Conservation (phyloP, 2,888 invertebrate species). For the Habroteleia sp. region DNA sequence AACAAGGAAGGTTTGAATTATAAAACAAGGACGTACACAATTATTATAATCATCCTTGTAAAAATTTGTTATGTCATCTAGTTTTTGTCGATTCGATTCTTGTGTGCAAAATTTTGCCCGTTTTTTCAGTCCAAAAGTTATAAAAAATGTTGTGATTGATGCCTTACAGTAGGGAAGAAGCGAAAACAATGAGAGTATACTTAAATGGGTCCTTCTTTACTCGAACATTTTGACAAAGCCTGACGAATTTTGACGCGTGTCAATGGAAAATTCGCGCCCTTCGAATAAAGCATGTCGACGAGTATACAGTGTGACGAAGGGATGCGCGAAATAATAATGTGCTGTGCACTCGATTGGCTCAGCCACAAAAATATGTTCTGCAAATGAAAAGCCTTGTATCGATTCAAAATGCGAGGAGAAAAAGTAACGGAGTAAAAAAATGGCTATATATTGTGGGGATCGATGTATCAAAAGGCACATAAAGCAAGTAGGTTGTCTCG, state of each 20-base stretch:
- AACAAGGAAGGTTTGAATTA: too few relatives aligned
- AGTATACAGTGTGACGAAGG: conserved; percentile 65
- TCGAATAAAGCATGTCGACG: conserved; percentile 28
- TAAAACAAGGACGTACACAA: too few relatives aligned
- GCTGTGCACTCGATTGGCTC: conserved; percentile 67
- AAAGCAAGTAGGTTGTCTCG: conserved; percentile 28
- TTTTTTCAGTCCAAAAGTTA: conserved; percentile 18
- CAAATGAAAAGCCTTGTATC: conserved; percentile 28
- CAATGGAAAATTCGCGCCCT: conserved; percentile 56
- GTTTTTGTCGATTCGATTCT: too few relatives aligned
- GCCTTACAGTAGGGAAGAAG: neutral
- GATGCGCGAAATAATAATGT: conserved; percentile 73
- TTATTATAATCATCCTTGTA: too few relatives aligned
- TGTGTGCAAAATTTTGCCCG: conserved; percentile 12
- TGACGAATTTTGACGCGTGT: conserved; percentile 76
- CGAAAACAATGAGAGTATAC: conserved; percentile 63
- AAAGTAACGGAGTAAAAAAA: conserved; percentile 10
- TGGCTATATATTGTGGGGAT: conserved; percentile 18
- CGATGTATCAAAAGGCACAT: conserved; percentile 16
- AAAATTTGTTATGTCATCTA: too few relatives aligned
- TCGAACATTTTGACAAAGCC: conserved; percentile 71
- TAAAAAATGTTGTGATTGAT: conserved; percentile 59
- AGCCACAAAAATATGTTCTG: conserved; percentile 43
- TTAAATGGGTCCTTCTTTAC: conserved; percentile 38
- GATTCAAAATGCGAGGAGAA: conserved; percentile 13